Percentiles rank a stretch among this genome's conserved stretches.
These are phyloP conservation scores for Scolopax bukidnonensis DNA, from an alignment of 2,797 vertebrate species.

Conservation along the genomic window DNA sequence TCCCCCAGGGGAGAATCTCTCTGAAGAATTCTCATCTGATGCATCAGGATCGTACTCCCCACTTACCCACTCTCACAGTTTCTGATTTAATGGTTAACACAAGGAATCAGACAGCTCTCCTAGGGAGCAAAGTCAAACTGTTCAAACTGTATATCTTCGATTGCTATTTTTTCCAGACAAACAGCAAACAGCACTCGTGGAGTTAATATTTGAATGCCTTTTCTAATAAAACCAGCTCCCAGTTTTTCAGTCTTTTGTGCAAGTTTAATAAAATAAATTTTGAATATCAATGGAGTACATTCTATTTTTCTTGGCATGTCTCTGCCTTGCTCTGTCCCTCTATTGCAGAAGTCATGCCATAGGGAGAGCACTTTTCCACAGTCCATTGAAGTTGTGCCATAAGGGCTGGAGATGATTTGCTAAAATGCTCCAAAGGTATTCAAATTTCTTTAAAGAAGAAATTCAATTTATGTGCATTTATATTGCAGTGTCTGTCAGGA, in stretches of 20 bases:
- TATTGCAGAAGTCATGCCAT: constrained; percentile 82
- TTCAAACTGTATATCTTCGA: background rate
- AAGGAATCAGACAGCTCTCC: background rate
- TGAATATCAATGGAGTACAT: constrained; percentile 92
- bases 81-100: constrained; percentile 59
- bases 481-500: constrained; percentile 98
- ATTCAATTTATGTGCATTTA: constrained; percentile 99
- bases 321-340: constrained; percentile 76
- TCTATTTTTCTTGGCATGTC: constrained; percentile 95
- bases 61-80: background rate
- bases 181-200: background rate
- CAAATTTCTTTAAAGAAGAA: constrained; percentile 94
- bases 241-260: constrained; percentile 82
- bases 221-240: constrained; percentile 72
- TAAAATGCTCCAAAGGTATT: constrained; percentile 95
- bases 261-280: constrained; percentile 94
- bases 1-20: background rate
- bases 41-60: background rate
- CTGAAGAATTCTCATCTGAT: constrained; percentile 8
- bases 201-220: constrained; percentile 72
- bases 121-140: constrained; percentile 6
- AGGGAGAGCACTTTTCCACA: constrained; percentile 90
- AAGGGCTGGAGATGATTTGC: constrained; percentile 97
- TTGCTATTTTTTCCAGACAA: background rate
- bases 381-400: constrained; percentile 93